A percentile compares a stretch with the other conserved stretches of the same genome.
phyloP scores from a whole-genome alignment of 35 echinoderm and acorn worm species.

The Apostichopus californicus region DNA sequence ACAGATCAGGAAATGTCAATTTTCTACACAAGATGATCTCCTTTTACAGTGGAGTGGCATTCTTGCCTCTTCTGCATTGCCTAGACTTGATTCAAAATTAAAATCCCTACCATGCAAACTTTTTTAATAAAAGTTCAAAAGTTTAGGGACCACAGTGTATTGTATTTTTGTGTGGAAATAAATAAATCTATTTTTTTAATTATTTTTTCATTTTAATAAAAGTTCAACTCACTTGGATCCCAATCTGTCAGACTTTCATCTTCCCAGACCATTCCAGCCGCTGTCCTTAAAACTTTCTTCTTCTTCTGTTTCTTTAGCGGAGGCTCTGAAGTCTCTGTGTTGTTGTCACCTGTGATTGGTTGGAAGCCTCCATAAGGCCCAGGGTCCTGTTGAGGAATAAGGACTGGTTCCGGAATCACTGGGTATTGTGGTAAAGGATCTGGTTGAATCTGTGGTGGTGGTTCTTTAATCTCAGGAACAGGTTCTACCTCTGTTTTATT shows the following conservation, averaged over 20 bases:
- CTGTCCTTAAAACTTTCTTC: constrained; percentile 86
- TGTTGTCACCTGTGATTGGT: background rate
- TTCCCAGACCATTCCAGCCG: constrained; percentile 87
- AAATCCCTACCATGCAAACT: too few relatives aligned
- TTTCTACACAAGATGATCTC: too few relatives aligned
- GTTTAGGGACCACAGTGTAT: too few relatives aligned
- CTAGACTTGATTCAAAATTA: too few relatives aligned
- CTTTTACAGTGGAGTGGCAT: too few relatives aligned
- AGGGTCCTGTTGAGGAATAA: constrained; percentile 20
- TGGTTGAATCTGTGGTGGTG: background rate
- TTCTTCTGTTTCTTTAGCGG: constrained; percentile 85
- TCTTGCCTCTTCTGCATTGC: too few relatives aligned
- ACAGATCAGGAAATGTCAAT: too few relatives aligned
- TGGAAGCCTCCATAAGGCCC: constrained; percentile 5
- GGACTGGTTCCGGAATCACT: background rate
- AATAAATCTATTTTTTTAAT: too few relatives aligned
- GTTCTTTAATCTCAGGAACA: background rate
- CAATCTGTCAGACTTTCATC: constrained; percentile 87
- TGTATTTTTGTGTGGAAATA: too few relatives aligned
- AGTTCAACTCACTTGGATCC: constrained; percentile 78
- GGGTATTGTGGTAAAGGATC: background rate
- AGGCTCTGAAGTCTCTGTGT: background rate
- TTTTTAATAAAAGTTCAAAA: too few relatives aligned
- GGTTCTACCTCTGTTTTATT: background rate
- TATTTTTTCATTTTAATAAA: background rate